Percentiles rank a stretch among this genome's conserved stretches.
Conservation (phyloP, 2,797 vertebrate species). For the Diplodus sargus region DNA sequence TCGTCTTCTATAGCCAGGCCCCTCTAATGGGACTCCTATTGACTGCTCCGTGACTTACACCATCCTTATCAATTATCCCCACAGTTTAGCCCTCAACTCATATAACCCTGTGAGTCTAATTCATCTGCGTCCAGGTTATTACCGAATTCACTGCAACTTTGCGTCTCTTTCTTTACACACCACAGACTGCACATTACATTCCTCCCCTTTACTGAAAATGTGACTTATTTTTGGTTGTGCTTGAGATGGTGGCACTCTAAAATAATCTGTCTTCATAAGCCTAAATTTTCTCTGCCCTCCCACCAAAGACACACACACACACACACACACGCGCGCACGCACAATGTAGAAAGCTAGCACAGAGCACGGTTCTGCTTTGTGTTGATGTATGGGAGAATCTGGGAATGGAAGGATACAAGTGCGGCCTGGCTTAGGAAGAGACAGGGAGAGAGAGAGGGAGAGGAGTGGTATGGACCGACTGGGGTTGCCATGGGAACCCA, state of each 20-base stretch:
- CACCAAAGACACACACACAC: slow-evolving; percentile 28
- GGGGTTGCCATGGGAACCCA: slow-evolving; percentile 84
- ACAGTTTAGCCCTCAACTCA: slow-evolving; percentile 29
- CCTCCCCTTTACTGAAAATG: slow-evolving; percentile 22
- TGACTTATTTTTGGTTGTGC: slow-evolving; percentile 54
- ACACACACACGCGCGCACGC: slow-evolving; percentile 1
- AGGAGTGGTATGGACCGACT: slow-evolving; percentile 79
- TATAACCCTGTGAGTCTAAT: slow-evolving; percentile 25
- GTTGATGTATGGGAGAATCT: slow-evolving; percentile 75
- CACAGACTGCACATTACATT: not conserved
- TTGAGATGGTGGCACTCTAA: slow-evolving; percentile 39
- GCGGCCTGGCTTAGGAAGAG: slow-evolving; percentile 73
- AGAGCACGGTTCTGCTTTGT: slow-evolving; percentile 55
- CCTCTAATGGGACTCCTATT: slow-evolving; percentile 31
- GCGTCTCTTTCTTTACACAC: not conserved
- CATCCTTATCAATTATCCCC: slow-evolving; percentile 58
- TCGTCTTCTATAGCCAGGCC: slow-evolving; percentile 15
- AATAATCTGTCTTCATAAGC: slow-evolving; percentile 52
- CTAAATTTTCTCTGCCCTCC: slow-evolving; percentile 55
- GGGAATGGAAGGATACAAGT: slow-evolving; percentile 78
- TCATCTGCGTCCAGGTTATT: slow-evolving; percentile 2
- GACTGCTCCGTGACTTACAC: slow-evolving; percentile 47
- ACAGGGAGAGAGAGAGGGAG: slow-evolving; percentile 41
- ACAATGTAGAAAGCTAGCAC: slow-evolving; percentile 36
- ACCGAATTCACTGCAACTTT: not conserved